A percentile compares a stretch with the other conserved stretches of the same genome.
Conservation (phyloP, 2,797 vertebrate species). For the Diplodus puntazzo region DNA sequence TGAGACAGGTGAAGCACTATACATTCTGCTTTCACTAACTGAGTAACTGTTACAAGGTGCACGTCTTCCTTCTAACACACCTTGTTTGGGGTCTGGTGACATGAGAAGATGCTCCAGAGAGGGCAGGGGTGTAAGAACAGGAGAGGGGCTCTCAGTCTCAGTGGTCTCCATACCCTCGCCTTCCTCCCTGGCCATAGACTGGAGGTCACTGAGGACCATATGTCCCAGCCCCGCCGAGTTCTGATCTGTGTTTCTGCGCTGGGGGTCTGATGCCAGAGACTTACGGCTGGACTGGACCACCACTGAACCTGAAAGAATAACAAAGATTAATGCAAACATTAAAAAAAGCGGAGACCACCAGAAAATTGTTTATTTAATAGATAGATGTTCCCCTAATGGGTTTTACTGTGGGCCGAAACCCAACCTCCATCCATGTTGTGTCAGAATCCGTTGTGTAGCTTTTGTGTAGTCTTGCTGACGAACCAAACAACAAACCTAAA, state of each 20-base stretch:
- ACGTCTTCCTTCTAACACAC: constrained; percentile 57
- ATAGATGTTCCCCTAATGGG: no score
- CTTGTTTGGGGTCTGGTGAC: constrained; percentile 89
- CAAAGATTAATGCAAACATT: neutral
- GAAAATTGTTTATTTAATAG: no score
- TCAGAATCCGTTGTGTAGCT: no score
- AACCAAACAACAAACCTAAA: no score
- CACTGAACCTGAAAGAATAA: constrained; percentile 74
- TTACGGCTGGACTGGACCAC: constrained; percentile 85
- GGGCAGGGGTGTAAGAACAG: constrained; percentile 81
- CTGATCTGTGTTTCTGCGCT: constrained; percentile 73
- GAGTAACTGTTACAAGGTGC: neutral
- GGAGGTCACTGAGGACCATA: constrained; percentile 87
- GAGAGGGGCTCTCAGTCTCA: constrained; percentile 90
- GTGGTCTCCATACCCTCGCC: constrained; percentile 98
- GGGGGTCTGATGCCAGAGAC: constrained; percentile 81
- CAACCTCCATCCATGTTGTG: no score
- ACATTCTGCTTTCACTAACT: neutral
- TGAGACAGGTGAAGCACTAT: neutral
- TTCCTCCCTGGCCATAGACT: constrained; percentile 91
- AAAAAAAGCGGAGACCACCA: neutral
- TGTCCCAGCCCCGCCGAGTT: constrained; percentile 74
- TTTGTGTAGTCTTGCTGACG: no score
- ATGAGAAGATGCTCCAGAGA: constrained; percentile 95
- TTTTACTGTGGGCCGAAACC: no score